Evolutionary conservation across 2,797 vertebrate species (phyloP).

Genomic region (Lindbergichthys nudifrons): DNA sequence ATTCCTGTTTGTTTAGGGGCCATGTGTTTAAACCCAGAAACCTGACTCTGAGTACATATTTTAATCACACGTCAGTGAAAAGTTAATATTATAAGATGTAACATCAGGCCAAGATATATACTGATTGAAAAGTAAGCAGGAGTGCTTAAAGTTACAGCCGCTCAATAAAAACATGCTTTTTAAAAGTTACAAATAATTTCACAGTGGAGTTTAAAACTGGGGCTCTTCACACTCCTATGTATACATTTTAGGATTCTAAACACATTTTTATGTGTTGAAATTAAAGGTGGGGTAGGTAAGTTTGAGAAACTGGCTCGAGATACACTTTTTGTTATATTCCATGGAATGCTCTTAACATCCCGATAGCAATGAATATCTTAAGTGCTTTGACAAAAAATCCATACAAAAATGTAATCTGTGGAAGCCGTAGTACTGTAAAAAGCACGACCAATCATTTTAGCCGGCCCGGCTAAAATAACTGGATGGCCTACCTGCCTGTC

Average conservation of each 20-base stretch:
- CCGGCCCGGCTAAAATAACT: too few species aligned
- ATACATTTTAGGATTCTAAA: background rate
- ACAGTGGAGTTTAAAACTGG: background rate
- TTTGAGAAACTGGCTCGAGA: too few species aligned
- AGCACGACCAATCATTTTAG: too few species aligned
- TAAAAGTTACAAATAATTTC: background rate
- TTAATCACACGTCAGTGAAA: background rate
- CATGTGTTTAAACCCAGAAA: conserved; percentile 22
- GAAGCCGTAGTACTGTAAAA: too few species aligned
- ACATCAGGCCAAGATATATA: background rate
- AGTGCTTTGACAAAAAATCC: too few species aligned
- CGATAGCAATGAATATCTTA: too few species aligned
- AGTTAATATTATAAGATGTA: background rate
- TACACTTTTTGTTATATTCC: too few species aligned
- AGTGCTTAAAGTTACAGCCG: background rate
- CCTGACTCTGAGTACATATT: conserved; percentile 19
- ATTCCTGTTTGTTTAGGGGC: conserved; percentile 31
- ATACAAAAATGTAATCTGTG: too few species aligned
- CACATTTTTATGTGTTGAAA: background rate
- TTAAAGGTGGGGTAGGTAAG: background rate
- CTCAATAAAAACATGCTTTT: background rate
- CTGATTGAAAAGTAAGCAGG: background rate
- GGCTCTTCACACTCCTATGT: background rate
- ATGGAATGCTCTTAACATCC: too few species aligned
- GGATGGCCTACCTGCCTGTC: too few species aligned